Evolutionary conservation across 1,140 invertebrate genomes (phyloP).

Genomic region (Cydia strobilella): DNA sequence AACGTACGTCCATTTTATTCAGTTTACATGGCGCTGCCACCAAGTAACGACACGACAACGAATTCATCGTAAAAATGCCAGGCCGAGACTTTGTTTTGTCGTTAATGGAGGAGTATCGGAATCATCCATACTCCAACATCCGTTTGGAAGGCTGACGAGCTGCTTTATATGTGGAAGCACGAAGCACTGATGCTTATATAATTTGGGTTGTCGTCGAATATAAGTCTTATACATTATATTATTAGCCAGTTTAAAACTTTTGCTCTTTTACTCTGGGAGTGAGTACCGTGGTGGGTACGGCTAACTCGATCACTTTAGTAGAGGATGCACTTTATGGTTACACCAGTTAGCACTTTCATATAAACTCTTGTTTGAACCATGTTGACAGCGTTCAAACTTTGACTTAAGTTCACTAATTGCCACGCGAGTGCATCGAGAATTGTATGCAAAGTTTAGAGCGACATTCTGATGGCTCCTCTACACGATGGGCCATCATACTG

Average conservation of each 20-base stretch:
- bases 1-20: too few species aligned
- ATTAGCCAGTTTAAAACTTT: neutral
- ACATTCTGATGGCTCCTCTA: too few species aligned
- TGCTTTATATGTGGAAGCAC: too few species aligned
- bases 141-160: too few species aligned
- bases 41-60: too few species aligned
- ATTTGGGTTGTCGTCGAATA: neutral
- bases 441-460: slow-evolving; percentile 2
- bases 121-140: too few species aligned
- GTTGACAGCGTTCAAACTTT: neutral
- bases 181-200: neutral
- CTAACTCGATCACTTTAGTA: neutral
- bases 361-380: slow-evolving; percentile 6
- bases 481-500: too few species aligned
- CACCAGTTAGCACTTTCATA: slow-evolving; percentile 18
- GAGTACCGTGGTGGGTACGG: neutral
- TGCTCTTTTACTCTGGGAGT: neutral
- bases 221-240: neutral
- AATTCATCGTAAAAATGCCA: too few species aligned
- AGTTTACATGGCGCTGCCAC: too few species aligned
- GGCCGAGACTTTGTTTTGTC: too few species aligned
- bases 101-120: too few species aligned
- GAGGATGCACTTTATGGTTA: neutral
- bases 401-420: slow-evolving; percentile 1
- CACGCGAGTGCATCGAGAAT: neutral